Conservation (phyloP, 2,888 invertebrate species). For the Heliothis peltigera region DNA sequence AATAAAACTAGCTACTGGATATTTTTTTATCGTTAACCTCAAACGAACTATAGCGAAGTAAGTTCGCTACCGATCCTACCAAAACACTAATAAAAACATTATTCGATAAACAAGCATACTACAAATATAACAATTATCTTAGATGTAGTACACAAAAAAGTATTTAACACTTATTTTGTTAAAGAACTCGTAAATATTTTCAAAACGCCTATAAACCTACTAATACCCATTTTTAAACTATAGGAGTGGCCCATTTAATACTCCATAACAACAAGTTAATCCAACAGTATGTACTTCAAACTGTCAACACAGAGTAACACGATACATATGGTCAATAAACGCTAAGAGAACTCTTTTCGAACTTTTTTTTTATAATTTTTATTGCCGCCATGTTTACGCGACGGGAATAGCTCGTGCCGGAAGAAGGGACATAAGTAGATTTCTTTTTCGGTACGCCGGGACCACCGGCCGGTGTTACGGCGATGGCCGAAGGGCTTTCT, state of each 20-base stretch:
- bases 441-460: conserved; percentile 77
- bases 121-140: not conserved
- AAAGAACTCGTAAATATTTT: conserved; percentile 27
- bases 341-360: conserved; percentile 67
- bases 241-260: conserved; percentile 34
- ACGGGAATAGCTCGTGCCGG: conserved; percentile 77
- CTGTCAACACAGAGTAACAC: conserved; percentile 70
- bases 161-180: conserved; percentile 2
- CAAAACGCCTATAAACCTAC: conserved; percentile 22
- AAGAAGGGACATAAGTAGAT: conserved; percentile 79
- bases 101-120: no score
- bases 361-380: conserved; percentile 73
- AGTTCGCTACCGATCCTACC: no score
- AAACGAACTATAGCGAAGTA: no score
- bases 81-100: no score
- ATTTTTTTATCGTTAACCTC: no score
- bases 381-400: conserved; percentile 52
- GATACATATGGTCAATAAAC: conserved; percentile 81
- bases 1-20: not conserved
- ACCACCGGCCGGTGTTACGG: conserved; percentile 63
- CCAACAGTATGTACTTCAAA: conserved; percentile 41
- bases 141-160: not conserved
- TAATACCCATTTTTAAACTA: conserved; percentile 9
- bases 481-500: conserved; percentile 57
- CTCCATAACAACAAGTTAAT: conserved; percentile 21